Evolutionary conservation across 2,888 invertebrate species (phyloP), one percentile per base, ranked within the genome.

Genomic region (Andrena praecox): DNA sequence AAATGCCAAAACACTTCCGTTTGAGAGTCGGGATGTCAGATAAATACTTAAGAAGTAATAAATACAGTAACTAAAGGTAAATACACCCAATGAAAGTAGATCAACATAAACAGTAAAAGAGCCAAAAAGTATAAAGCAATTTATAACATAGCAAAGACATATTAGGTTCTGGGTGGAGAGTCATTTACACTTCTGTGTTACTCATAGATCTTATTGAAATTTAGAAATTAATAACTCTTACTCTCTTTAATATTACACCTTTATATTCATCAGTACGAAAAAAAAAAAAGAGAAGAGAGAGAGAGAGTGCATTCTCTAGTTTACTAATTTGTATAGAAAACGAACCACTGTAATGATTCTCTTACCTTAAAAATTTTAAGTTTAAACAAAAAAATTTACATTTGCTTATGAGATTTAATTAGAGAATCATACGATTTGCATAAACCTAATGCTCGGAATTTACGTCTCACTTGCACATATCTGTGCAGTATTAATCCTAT

Each of bases 21-120:
- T 84, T 84, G 77, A 85, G 76, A 89, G 90, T 90, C 90, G 87
- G 88, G 89, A 91, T 91, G 90, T 90, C 91, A 90, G 89, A 89
- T 82, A 89, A 85, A 66, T 80, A 79, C 31, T 79, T 77, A 42
- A 72, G 85, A 85, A 86, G 66, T 81, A 86, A 84, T 66, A 84
- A 68, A 75, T 79, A 85, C 33, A 79, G 50, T 82, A 82, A 89
- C 76, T 63, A 79, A 88, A 85, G 73, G 66, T 72, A 72, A 81
- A 87, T 84, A 79, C 73, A 83, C 85, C 83, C 78, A 83, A 87
- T 77, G 74, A 85, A 84, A 77, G 68, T 80, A 87, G 79, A 80
- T 82, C 50, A 82, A 89, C 54, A 83, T 80, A 84, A 85, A 60
- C 70, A 80, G 31, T 86, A 85, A 84, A 76, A 80, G 63, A 80